phyloP scores from a whole-genome alignment of 2,797 vertebrate genomes.

The Miichthys miiuy region DNA sequence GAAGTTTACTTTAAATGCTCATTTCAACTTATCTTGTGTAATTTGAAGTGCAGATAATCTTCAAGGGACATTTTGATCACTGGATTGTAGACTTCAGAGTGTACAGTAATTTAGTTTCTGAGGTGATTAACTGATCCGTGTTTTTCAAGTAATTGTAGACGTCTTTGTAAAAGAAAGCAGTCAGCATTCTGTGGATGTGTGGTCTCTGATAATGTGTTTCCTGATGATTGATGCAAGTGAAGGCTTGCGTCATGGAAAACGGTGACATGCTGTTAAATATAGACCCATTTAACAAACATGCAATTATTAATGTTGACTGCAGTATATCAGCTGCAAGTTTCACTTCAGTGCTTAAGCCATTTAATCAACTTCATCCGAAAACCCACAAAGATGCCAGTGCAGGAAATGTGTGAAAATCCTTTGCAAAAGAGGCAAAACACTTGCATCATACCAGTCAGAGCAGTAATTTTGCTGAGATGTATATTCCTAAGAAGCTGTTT shows the following conservation, averaged over 20 bases:
- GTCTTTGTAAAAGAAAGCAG: slow-evolving; percentile 26
- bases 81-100: slow-evolving; percentile 11
- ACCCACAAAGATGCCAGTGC: slow-evolving; percentile 57
- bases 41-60: slow-evolving; percentile 23
- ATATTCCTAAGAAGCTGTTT: slow-evolving; percentile 46
- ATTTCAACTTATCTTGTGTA: slow-evolving; percentile 11
- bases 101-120: slow-evolving; percentile 21
- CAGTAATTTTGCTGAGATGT: slow-evolving; percentile 54
- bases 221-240: slow-evolving; percentile 47
- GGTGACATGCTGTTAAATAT: slow-evolving; percentile 60
- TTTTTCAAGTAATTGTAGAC: slow-evolving; percentile 27
- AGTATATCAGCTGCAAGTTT: slow-evolving; percentile 56
- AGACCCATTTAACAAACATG: slow-evolving; percentile 62
- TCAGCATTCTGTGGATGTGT: slow-evolving; percentile 36
- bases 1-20: slow-evolving; percentile 20
- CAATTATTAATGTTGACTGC: slow-evolving; percentile 63
- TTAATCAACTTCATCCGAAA: slow-evolving; percentile 58
- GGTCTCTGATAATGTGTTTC: slow-evolving; percentile 42
- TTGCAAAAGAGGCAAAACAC: slow-evolving; percentile 59
- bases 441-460: slow-evolving; percentile 60
- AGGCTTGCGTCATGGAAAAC: slow-evolving; percentile 36
- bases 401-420: slow-evolving; percentile 50
- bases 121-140: slow-evolving; percentile 44
- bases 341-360: slow-evolving; percentile 50
- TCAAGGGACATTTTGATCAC: slow-evolving; percentile 26